phyloP scores from a whole-genome alignment of 2,113 vertebrate species.

The Saimiri boliviensis region DNA sequence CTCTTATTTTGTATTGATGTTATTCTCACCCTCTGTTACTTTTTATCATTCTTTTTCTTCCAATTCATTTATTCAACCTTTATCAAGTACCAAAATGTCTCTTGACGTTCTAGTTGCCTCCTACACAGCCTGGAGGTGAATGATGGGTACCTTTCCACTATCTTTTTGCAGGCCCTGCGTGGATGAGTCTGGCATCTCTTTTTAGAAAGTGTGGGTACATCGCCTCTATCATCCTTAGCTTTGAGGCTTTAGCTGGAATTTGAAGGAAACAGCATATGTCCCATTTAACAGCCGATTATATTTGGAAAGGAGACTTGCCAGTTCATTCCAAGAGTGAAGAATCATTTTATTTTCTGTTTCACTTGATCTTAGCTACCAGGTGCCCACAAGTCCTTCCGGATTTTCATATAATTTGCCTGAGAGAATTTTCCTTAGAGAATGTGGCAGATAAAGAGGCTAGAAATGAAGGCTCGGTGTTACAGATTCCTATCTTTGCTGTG shows the following conservation, averaged over 20 bases:
- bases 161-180: neutral
- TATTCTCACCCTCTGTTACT: neutral
- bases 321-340: slow-evolving; percentile 14
- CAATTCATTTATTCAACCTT: neutral
- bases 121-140: neutral
- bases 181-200: neutral
- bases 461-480: neutral
- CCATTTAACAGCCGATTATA: slow-evolving; percentile 11
- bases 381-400: slow-evolving; percentile 6
- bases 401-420: neutral
- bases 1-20: neutral
- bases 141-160: neutral
- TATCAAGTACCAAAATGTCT: neutral
- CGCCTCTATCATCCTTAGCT: neutral
- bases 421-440: neutral
- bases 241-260: slow-evolving; percentile 10
- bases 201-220: neutral
- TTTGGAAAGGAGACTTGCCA: slow-evolving; percentile 3
- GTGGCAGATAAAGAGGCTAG: neutral
- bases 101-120: neutral
- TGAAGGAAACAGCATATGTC: neutral
- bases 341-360: neutral
- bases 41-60: neutral
- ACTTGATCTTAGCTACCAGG: neutral
- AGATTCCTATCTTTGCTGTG: neutral